Evolutionary conservation across 2,888 invertebrate species (phyloP).

Genomic region (Chloroclysta siterata): DNA sequence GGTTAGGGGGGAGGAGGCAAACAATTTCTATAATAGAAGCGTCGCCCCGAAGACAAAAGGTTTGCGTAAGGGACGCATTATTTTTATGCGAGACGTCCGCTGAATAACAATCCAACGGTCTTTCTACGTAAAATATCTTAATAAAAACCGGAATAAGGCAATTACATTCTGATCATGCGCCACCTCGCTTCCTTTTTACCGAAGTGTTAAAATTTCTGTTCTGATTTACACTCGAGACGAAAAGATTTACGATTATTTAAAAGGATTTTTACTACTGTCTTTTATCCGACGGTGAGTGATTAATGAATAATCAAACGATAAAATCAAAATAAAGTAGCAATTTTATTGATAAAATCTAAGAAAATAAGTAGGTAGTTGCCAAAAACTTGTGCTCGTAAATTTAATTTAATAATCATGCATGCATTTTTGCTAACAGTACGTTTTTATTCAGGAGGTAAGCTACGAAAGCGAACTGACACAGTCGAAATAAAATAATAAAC

Average conservation of each 20-base stretch:
- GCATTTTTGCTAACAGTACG: conserved; percentile 28
- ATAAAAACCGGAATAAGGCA: conserved; percentile 74
- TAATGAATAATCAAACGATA: conserved; percentile 32
- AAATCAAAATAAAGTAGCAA: conserved; percentile 24
- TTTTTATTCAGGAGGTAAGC: conserved; percentile 24
- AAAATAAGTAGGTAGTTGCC: conserved; percentile 38
- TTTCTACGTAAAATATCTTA: conserved; percentile 81
- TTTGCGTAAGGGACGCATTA: conserved; percentile 77
- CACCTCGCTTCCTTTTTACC: conserved; percentile 70
- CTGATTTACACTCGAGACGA: conserved; percentile 68
- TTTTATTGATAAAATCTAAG: conserved; percentile 14
- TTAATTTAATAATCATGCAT: conserved; percentile 35
- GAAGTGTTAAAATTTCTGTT: conserved; percentile 61
- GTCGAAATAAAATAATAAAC: conserved; percentile 32
- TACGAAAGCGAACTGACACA: conserved; percentile 14
- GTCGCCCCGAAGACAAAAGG: conserved; percentile 74
- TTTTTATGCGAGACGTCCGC: conserved; percentile 76
- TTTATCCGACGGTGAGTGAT: conserved; percentile 34
- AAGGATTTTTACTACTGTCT: conserved; percentile 59
- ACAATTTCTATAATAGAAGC: conserved; percentile 68
- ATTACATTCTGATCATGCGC: conserved; percentile 80
- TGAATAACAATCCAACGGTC: conserved; percentile 74
- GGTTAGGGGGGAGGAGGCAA: conserved; percentile 33
- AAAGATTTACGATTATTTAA: conserved; percentile 73
- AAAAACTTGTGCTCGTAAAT: conserved; percentile 39